Evolutionary conservation across 2,888 invertebrate genomes (phyloP).

Genomic region (Lagria hirta): DNA sequence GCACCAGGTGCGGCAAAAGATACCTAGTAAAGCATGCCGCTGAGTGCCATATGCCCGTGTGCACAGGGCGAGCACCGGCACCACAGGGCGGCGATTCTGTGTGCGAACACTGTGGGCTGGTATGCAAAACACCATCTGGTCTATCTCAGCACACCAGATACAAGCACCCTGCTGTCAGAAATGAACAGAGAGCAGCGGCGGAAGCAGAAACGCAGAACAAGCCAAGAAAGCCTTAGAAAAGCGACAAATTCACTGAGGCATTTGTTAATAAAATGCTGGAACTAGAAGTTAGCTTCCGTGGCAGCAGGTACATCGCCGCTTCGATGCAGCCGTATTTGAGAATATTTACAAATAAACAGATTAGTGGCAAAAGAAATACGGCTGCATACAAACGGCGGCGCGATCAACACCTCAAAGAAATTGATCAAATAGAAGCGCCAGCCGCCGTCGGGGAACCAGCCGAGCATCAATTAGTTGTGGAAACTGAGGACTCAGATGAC

Average conservation of each 20-base stretch:
- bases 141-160: constrained; percentile 11
- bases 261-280: constrained; percentile 6
- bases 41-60: constrained; percentile 28
- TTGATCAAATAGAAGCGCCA: too few species aligned
- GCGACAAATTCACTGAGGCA: too few species aligned
- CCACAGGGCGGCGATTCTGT: constrained; percentile 4
- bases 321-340: constrained; percentile 5
- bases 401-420: constrained; percentile 11
- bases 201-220: background rate
- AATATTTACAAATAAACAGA: constrained; percentile 20
- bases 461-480: background rate
- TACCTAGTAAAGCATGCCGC: constrained; percentile 25
- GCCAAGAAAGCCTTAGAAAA: background rate
- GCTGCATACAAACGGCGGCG: constrained; percentile 10
- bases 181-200: constrained; percentile 15
- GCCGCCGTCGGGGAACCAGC: background rate
- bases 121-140: constrained; percentile 5
- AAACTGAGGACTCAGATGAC: background rate
- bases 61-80: constrained; percentile 14
- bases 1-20: constrained; percentile 20
- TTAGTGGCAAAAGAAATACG: constrained; percentile 18
- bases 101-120: constrained; percentile 9
- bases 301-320: constrained; percentile 9
- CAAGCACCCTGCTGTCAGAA: constrained; percentile 11
- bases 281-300: constrained; percentile 7